A percentile compares a stretch with the other conserved stretches of the same genome.
These are phyloP conservation scores for Aethina tumida DNA, from an alignment of 1,140 invertebrate genomes.

Conservation along the genomic window DNA sequence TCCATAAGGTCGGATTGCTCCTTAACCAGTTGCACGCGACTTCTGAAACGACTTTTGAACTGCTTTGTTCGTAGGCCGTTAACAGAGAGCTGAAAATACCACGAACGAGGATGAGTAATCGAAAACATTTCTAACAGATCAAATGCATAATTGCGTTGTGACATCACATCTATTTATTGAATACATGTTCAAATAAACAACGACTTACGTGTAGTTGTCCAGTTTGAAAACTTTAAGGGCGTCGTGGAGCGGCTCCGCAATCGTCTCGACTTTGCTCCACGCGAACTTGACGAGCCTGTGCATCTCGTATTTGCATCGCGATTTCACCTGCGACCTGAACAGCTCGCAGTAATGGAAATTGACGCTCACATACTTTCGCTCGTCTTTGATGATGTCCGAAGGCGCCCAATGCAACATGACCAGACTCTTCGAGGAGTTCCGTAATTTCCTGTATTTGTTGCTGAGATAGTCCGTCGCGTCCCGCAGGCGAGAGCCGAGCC, in stretches of 20 bases:
- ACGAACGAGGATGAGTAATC: too few relatives aligned
- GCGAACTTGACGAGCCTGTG: constrained; percentile 56
- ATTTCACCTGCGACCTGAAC: constrained; percentile 19
- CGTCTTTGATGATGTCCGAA: constrained; percentile 47
- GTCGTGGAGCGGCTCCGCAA: constrained; percentile 43
- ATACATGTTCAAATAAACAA: constrained; percentile 42
- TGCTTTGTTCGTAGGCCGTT: too few relatives aligned
- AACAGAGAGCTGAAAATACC: too few relatives aligned
- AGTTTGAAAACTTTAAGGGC: constrained; percentile 49
- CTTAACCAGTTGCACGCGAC: too few relatives aligned
- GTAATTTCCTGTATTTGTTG: constrained; percentile 28
- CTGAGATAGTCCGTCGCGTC: constrained; percentile 38
- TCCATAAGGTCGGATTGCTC: too few relatives aligned
- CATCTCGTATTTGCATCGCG: constrained; percentile 50
- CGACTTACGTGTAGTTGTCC: constrained; percentile 40
- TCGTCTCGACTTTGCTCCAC: constrained; percentile 45
- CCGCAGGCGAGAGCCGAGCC: constrained; percentile 50
- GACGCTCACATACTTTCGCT: constrained; percentile 40
- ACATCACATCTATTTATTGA: too few relatives aligned
- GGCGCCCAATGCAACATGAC: constrained; percentile 60
- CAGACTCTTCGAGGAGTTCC: constrained; percentile 34
- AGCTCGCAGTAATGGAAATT: constrained; percentile 46
- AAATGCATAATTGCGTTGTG: too few relatives aligned
- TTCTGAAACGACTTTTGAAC: too few relatives aligned
- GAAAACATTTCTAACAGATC: too few relatives aligned